These are phyloP conservation scores for Bagarius yarrelli DNA, from an alignment of 2,113 vertebrate genomes.

Conservation along the genomic window DNA sequence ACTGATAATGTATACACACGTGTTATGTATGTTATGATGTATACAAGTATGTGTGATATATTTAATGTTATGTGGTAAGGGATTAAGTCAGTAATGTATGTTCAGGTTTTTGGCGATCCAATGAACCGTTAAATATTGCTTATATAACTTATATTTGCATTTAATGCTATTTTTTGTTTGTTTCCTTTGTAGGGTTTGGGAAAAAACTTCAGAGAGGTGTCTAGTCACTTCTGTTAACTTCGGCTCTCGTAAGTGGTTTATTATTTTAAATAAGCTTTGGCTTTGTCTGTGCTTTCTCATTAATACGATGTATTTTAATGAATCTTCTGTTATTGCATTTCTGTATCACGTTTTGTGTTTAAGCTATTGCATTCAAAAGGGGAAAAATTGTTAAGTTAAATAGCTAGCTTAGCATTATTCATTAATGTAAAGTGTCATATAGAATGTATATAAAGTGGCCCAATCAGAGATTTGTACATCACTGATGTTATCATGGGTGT, in stretches of 20 bases:
- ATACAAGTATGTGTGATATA: neutral
- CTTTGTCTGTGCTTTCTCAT: neutral
- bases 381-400: neutral
- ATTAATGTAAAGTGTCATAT: neutral
- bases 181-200: neutral
- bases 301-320: neutral
- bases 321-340: neutral
- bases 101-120: neutral
- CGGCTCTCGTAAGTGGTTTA: constrained; percentile 32
- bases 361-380: neutral
- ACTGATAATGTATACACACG: too few species aligned
- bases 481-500: constrained; percentile 13
- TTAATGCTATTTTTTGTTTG: neutral
- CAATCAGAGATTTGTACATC: neutral
- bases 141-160: neutral
- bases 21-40: too few species aligned
- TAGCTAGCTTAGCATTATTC: neutral
- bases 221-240: neutral
- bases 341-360: neutral
- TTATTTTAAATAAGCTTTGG: neutral
- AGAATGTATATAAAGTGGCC: neutral
- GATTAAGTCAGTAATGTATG: neutral
- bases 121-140: neutral
- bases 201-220: neutral
- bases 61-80: neutral